Evolutionary conservation across 64 coral and sea anemone species (phyloP).

Genomic region (Pocillopora verrucosa): DNA sequence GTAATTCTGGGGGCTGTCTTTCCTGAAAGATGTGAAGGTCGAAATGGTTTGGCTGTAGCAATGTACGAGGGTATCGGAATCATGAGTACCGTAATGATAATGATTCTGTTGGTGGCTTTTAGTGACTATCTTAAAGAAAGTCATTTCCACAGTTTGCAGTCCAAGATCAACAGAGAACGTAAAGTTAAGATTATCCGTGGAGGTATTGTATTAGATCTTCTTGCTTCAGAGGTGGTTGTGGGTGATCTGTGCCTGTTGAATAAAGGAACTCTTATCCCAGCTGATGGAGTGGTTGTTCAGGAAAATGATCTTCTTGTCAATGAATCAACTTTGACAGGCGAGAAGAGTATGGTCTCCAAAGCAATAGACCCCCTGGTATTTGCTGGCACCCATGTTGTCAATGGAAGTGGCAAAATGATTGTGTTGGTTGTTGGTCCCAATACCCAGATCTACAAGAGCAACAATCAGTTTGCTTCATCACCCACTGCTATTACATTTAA

Average conservation of each 20-base stretch:
- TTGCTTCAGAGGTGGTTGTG: conserved; percentile 54
- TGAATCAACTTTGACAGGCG: conserved; percentile 60
- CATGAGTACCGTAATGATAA: conserved; percentile 60
- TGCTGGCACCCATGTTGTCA: conserved; percentile 80
- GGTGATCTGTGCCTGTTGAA: conserved; percentile 76
- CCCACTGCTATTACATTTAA: conserved; percentile 22
- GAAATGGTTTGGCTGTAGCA: conserved; percentile 36
- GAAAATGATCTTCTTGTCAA: conserved; percentile 75
- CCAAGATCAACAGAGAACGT: conserved; percentile 53
- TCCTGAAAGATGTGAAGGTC: conserved; percentile 72
- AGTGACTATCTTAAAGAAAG: conserved; percentile 79
- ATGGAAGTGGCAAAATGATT: conserved; percentile 81
- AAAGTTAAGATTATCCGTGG: conserved; percentile 63
- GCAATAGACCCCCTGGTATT: conserved; percentile 54
- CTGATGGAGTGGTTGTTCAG: conserved; percentile 83
- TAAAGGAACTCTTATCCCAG: conserved; percentile 72
- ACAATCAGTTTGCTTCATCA: conserved; percentile 7
- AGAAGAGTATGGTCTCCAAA: conserved; percentile 42
- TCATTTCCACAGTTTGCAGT: conserved; percentile 66
- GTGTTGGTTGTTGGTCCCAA: conserved; percentile 65
- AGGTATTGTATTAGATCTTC: conserved; percentile 43
- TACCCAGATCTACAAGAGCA: conserved; percentile 32
- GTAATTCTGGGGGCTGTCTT: conserved; percentile 74
- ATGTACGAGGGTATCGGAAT: conserved; percentile 90
- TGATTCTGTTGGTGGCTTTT: conserved; percentile 77